phyloP scores from a whole-genome alignment of 2,888 invertebrate species.

The Lepidochrysops patricia region DNA sequence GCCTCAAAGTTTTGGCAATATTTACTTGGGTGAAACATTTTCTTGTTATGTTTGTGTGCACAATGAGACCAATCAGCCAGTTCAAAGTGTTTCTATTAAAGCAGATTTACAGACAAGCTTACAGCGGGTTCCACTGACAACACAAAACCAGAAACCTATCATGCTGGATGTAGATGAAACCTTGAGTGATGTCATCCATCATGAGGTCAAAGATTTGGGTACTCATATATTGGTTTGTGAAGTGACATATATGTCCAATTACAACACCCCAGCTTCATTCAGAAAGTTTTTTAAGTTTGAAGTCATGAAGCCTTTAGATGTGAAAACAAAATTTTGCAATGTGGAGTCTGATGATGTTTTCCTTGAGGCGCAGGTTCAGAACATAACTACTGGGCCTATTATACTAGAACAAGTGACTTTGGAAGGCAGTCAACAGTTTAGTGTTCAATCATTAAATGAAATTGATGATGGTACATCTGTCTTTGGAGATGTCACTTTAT shows the following conservation, averaged over 20 bases:
- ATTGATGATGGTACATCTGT: slow-evolving; percentile 79
- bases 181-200: slow-evolving; percentile 95
- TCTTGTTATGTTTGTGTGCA: slow-evolving; percentile 98
- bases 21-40: slow-evolving; percentile 98
- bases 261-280: slow-evolving; percentile 86
- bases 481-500: slow-evolving; percentile 84
- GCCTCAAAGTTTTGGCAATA: slow-evolving; percentile 98
- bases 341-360: slow-evolving; percentile 88
- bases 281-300: slow-evolving; percentile 98
- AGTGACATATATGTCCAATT: slow-evolving; percentile 89
- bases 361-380: slow-evolving; percentile 86
- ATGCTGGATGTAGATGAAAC: slow-evolving; percentile 85
- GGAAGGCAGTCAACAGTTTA: slow-evolving; percentile 93
- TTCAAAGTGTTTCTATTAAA: slow-evolving; percentile 89
- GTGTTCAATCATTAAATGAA: slow-evolving; percentile 83
- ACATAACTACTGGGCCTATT: slow-evolving; percentile 93
- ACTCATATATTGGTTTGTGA: slow-evolving; percentile 98
- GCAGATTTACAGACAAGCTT: slow-evolving; percentile 95
- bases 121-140: slow-evolving; percentile 88
- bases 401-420: slow-evolving; percentile 94
- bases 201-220: slow-evolving; percentile 99
- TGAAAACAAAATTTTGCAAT: slow-evolving; percentile 98
- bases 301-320: slow-evolving; percentile 97
- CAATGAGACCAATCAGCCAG: slow-evolving; percentile 91
- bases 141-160: slow-evolving; percentile 77